phyloP scores from a whole-genome alignment of 2,888 invertebrate species.

The Argynnis bischoffii region DNA sequence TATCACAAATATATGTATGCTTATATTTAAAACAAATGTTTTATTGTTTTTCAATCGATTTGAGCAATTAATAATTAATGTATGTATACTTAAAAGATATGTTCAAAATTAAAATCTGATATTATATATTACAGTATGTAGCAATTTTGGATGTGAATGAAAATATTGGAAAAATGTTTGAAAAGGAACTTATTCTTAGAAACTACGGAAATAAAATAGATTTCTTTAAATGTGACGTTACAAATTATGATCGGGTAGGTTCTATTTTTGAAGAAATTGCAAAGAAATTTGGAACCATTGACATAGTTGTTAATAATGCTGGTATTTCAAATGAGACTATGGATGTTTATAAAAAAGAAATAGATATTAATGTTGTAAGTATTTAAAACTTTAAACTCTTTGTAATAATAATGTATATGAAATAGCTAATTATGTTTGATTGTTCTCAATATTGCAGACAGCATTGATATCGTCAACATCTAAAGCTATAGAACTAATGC shows the following conservation, averaged over 20 bases:
- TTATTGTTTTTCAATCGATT: too few species aligned
- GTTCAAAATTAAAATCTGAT: too few species aligned
- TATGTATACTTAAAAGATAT: too few species aligned
- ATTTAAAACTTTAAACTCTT: background rate
- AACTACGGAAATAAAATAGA: constrained; percentile 46
- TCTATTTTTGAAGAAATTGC: constrained; percentile 43
- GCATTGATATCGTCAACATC: constrained; percentile 42
- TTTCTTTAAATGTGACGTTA: constrained; percentile 54
- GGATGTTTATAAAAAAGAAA: constrained; percentile 46
- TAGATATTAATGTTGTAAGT: constrained; percentile 57
- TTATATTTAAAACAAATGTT: too few species aligned
- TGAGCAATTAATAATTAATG: too few species aligned
- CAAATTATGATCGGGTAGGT: constrained; percentile 47
- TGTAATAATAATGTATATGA: background rate
- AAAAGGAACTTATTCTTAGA: constrained; percentile 48
- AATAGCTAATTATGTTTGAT: background rate
- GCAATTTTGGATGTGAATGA: constrained; percentile 51
- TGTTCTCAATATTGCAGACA: constrained; percentile 38
- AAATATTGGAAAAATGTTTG: constrained; percentile 42
- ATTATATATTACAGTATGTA: constrained; percentile 40
- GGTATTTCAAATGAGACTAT: constrained; percentile 48
- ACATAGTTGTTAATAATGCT: constrained; percentile 56
- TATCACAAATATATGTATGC: too few species aligned
- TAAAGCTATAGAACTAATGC: constrained; percentile 46
- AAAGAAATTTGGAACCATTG: constrained; percentile 46